Percentiles rank a stretch among this genome's conserved stretches.
These are phyloP conservation scores for Felis chaus DNA, from an alignment of 2,113 vertebrate species.

Conservation along the genomic window DNA sequence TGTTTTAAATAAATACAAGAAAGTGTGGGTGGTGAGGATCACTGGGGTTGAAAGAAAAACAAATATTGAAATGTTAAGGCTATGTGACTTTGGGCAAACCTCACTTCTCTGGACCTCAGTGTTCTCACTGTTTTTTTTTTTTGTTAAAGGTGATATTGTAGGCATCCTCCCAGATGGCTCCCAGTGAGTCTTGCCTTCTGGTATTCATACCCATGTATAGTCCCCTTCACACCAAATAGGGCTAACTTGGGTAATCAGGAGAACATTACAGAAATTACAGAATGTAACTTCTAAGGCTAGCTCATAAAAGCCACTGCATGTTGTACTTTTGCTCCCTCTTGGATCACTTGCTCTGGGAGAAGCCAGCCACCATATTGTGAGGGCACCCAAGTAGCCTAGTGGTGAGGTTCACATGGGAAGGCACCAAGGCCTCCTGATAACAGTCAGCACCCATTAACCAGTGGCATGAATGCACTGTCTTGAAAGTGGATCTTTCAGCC, in stretches of 20 bases:
- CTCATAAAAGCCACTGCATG: background rate
- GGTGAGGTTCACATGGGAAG: background rate
- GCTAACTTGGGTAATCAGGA: slow-evolving; percentile 7
- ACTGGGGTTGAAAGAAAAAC: slow-evolving; percentile 31
- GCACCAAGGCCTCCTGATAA: background rate
- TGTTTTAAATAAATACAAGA: slow-evolving; percentile 53
- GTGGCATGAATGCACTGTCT: background rate
- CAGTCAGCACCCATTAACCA: background rate
- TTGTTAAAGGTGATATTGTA: background rate
- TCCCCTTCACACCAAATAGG: background rate
- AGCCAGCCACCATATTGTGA: background rate
- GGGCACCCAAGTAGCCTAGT: background rate
- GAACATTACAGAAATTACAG: background rate
- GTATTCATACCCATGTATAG: background rate
- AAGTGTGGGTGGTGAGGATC: slow-evolving; percentile 21
- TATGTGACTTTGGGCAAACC: background rate
- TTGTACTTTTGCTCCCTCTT: background rate
- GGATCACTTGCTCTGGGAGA: background rate
- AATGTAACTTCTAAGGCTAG: background rate
- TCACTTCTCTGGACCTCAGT: slow-evolving; percentile 3
- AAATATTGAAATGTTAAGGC: slow-evolving; percentile 25
- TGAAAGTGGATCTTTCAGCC: background rate
- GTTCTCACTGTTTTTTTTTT: background rate
- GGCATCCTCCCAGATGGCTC: background rate
- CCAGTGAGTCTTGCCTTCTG: background rate